Conservation (phyloP, 2,797 vertebrate species). For the Chelmon rostratus region DNA sequence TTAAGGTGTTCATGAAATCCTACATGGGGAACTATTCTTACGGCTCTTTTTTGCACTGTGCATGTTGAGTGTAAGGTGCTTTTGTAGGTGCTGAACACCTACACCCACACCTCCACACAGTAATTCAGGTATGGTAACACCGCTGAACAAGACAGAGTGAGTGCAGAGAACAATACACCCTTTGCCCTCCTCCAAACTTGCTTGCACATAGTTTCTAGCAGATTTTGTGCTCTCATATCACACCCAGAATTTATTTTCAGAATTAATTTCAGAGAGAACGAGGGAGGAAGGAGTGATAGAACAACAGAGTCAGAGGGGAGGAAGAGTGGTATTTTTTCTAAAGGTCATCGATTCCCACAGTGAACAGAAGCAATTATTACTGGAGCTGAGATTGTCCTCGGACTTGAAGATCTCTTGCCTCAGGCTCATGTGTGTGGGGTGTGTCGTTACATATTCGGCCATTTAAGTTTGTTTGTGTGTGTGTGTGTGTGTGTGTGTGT, state of each 20-base stretch:
- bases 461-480: neutral
- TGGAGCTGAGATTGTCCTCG: conserved; percentile 62
- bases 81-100: no score
- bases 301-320: conserved; percentile 25
- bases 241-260: no score
- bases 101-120: no score
- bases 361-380: conserved; percentile 64
- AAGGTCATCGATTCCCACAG: conserved; percentile 68
- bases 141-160: no score
- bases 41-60: no score
- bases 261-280: neutral
- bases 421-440: conserved; percentile 20
- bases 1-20: no score
- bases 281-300: conserved; percentile 1
- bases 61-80: no score
- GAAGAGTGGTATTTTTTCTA: conserved; percentile 32
- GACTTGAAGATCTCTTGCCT: conserved; percentile 52
- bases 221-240: no score
- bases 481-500: conserved; percentile 10
- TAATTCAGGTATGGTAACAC: neutral
- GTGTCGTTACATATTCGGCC: neutral
- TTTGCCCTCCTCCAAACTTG: no score
- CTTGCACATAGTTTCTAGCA: no score
- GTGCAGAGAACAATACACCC: no score
- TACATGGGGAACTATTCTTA: no score